Conservation (phyloP, 2,797 vertebrate species). For the Darevskia nairensis region DNA sequence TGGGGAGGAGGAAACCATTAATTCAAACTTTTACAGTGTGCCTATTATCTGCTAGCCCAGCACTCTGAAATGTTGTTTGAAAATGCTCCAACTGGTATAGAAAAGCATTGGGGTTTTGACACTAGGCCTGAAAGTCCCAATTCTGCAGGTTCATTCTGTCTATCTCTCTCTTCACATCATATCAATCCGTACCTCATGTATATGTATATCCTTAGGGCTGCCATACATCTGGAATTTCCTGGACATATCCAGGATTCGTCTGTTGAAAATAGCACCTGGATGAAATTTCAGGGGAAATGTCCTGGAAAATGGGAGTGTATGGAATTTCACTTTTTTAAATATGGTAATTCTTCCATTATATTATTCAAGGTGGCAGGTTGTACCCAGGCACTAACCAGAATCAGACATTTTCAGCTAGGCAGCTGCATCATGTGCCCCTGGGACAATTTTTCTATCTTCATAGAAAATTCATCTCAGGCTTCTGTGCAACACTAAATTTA, state of each 20-base stretch:
- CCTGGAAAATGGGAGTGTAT: no score
- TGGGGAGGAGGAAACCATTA: background rate
- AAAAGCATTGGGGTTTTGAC: background rate
- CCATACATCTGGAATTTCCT: no score
- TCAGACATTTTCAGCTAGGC: background rate
- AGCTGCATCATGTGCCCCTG: background rate
- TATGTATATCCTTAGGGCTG: background rate
- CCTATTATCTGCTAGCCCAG: background rate
- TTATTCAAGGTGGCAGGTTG: background rate
- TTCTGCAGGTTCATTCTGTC: background rate
- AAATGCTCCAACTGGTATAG: background rate
- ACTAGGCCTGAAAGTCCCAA: background rate
- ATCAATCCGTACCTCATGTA: background rate
- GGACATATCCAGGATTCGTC: no score
- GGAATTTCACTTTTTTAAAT: no score
- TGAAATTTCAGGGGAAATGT: no score
- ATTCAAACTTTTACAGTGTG: slow-evolving; percentile 1
- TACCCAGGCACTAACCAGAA: background rate
- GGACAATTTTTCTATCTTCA: background rate
- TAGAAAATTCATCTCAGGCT: slow-evolving; percentile 12
- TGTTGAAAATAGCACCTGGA: no score
- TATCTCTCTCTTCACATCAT: background rate
- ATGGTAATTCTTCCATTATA: no score
- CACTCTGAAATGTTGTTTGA: background rate
- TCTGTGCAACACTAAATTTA: slow-evolving; percentile 1